A percentile compares a stretch with the other conserved stretches of the same genome.
phyloP scores from a whole-genome alignment of 1,140 invertebrate genomes.

The Argopecten irradians region DNA sequence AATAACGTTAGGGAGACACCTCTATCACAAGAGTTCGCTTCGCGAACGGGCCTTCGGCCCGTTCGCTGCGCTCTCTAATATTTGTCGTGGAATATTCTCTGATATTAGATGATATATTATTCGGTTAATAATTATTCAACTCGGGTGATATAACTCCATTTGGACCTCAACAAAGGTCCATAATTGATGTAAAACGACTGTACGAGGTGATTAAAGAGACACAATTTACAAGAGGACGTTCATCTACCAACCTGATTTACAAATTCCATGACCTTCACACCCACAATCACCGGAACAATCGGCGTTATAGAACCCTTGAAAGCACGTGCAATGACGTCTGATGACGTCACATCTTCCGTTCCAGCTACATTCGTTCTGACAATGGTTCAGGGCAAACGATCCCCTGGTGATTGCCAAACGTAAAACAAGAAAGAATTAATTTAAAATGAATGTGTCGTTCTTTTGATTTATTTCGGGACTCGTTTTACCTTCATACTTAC shows the following conservation, averaged over 20 bases:
- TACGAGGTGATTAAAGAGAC: not conserved
- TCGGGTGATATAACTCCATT: not conserved
- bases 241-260: constrained; percentile 44
- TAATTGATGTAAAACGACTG: not conserved
- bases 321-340: constrained; percentile 47
- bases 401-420: not conserved
- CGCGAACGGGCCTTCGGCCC: too few relatives aligned
- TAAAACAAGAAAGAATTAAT: too few relatives aligned
- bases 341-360: constrained; percentile 38
- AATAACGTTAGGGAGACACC: too few relatives aligned
- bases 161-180: too few relatives aligned
- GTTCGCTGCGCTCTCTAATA: too few relatives aligned
- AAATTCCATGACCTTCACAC: constrained; percentile 51
- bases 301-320: constrained; percentile 45
- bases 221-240: not conserved
- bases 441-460: too few relatives aligned
- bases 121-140: not conserved
- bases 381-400: not conserved
- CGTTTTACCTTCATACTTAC: too few relatives aligned
- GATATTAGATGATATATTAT: not conserved
- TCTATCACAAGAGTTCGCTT: too few relatives aligned
- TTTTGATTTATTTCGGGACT: too few relatives aligned
- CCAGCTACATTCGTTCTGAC: constrained; percentile 43
- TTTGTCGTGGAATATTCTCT: not conserved
- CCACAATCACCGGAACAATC: constrained; percentile 55